Evolutionary conservation across 2,888 invertebrate species (phyloP).

Genomic region (Amiota mariae): DNA sequence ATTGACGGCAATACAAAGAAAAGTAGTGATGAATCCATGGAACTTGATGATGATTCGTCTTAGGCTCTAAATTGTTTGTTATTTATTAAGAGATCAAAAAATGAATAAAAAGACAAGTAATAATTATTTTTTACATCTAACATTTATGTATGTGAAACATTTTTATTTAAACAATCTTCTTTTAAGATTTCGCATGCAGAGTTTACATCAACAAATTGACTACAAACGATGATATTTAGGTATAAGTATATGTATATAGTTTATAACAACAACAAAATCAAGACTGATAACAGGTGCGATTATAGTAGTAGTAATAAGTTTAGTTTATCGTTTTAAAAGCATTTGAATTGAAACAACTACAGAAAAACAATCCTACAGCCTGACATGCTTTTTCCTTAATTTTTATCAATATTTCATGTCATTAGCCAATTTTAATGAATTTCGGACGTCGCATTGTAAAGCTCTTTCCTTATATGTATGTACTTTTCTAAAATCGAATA

Average conservation of each 20-base stretch:
- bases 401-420: neutral
- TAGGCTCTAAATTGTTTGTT: neutral
- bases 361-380: neutral
- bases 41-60: slow-evolving; percentile 7
- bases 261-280: slow-evolving; percentile 8
- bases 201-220: slow-evolving; percentile 10
- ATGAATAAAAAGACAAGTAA: slow-evolving; percentile 30
- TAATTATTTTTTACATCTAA: slow-evolving; percentile 43
- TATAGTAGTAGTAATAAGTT: neutral
- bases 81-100: neutral
- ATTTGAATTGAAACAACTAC: slow-evolving; percentile 23
- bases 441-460: neutral
- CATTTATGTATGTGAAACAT: slow-evolving; percentile 29
- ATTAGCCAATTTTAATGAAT: neutral
- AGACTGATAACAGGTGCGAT: slow-evolving; percentile 33
- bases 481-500: slow-evolving; percentile 4
- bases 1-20: slow-evolving; percentile 59
- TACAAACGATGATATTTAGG: neutral
- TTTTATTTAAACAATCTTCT: slow-evolving; percentile 14
- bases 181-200: slow-evolving; percentile 18
- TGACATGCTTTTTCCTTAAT: neutral
- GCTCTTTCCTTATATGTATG: neutral
- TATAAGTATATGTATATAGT: no score
- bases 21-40: slow-evolving; percentile 42
- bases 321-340: slow-evolving; percentile 14